Evolutionary conservation across 2,113 vertebrate genomes (phyloP).

Genomic region (pig (Sus scrofa)): T2T-Sscrofa CM000812.6:3535001-3535500

Average conservation of each 20-base stretch:
- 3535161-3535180: neutral
- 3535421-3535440: neutral
- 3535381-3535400: neutral
- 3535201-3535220: neutral
- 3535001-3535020: neutral
- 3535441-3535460: neutral
- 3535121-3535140: neutral
- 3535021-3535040: neutral
- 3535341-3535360: neutral
- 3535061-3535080: neutral
- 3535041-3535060: neutral
- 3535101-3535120: neutral
- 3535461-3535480: neutral
- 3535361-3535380: neutral
- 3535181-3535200: neutral
- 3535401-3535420: neutral
- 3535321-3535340: neutral
- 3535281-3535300: neutral
- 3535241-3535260: neutral
- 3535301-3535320: neutral
- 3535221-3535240: neutral
- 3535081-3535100: neutral
- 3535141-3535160: neutral
- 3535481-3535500: neutral
- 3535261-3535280: neutral